Conservation (phyloP, 2,797 vertebrate species). For the Bucorvus abyssinicus region DNA sequence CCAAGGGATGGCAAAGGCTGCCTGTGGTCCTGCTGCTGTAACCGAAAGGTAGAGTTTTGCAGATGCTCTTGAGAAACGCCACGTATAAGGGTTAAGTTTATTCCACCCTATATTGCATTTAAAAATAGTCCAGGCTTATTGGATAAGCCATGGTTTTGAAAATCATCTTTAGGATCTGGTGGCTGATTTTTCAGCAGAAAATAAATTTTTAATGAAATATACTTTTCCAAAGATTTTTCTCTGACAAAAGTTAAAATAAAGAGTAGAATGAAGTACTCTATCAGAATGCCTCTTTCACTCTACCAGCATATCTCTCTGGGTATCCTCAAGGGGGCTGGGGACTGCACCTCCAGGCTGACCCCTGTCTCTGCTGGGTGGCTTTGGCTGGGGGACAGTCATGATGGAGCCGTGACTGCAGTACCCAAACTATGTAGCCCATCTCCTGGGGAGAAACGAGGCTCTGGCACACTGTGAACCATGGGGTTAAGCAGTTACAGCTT, state of each 20-base stretch:
- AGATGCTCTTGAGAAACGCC: background rate
- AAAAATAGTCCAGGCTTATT: background rate
- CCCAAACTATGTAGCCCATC: background rate
- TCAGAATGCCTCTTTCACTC: background rate
- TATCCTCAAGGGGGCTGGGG: background rate
- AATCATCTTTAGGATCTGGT: background rate
- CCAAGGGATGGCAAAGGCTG: background rate
- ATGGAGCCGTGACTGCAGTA: background rate
- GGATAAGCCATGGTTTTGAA: background rate
- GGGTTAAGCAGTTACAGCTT: background rate
- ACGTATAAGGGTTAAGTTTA: background rate
- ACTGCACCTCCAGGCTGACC: background rate
- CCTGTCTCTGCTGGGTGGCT: background rate
- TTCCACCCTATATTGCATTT: background rate
- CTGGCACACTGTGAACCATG: background rate
- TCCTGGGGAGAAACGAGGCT: background rate
- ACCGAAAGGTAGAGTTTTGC: background rate
- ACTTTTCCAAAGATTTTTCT: background rate
- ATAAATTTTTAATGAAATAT: background rate
- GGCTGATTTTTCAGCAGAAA: background rate
- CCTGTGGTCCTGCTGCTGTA: background rate
- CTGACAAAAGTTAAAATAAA: background rate
- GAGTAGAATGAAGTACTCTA: background rate
- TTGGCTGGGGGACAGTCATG: fast-evolving
- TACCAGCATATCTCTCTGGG: too few species aligned